Percentiles rank a stretch among this genome's conserved stretches.
Conservation (phyloP, 2,797 vertebrate species). For the Sebastolobus altivelis region DNA sequence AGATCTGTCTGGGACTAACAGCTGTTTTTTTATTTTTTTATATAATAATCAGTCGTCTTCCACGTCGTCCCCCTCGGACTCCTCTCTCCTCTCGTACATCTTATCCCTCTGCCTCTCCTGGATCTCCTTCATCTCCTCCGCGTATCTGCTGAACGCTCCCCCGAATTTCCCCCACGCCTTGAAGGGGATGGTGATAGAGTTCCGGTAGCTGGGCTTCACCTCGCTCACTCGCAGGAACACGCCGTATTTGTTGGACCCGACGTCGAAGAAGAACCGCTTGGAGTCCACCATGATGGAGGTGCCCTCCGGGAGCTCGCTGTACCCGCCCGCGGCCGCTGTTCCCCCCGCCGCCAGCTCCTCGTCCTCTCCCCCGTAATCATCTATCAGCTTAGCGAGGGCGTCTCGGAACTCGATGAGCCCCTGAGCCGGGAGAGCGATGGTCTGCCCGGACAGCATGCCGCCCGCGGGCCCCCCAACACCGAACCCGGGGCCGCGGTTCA, state of each 20-base stretch:
- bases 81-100: conserved; percentile 92
- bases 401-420: conserved; percentile 95
- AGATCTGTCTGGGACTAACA: conserved; percentile 59
- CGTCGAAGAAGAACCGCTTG: conserved; percentile 98
- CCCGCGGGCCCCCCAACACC: conserved; percentile 87
- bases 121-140: conserved; percentile 98
- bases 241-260: conserved; percentile 98
- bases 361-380: conserved; percentile 95
- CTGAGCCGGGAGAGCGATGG: conserved; percentile 94
- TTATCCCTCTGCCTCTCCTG: conserved; percentile 95
- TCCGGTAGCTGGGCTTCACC: conserved; percentile 97
- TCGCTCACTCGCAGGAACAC: conserved; percentile 97
- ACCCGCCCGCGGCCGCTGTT: conserved; percentile 82
- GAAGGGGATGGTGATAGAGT: conserved; percentile 97
- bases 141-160: conserved; percentile 93
- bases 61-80: conserved; percentile 95
- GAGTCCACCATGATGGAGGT: conserved; percentile 98
- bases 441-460: conserved; percentile 93
- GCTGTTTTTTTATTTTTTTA: conserved; percentile 11
- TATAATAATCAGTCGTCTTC: conserved; percentile 94
- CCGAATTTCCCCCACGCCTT: conserved; percentile 98
- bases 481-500: conserved; percentile 91
- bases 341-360: conserved; percentile 89
- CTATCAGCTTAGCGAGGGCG: conserved; percentile 94
- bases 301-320: conserved; percentile 94